Evolutionary conservation across 2,113 vertebrate species (phyloP), one percentile per base, ranked within the genome.

Genomic region (Dromaius novaehollandiae): DNA sequence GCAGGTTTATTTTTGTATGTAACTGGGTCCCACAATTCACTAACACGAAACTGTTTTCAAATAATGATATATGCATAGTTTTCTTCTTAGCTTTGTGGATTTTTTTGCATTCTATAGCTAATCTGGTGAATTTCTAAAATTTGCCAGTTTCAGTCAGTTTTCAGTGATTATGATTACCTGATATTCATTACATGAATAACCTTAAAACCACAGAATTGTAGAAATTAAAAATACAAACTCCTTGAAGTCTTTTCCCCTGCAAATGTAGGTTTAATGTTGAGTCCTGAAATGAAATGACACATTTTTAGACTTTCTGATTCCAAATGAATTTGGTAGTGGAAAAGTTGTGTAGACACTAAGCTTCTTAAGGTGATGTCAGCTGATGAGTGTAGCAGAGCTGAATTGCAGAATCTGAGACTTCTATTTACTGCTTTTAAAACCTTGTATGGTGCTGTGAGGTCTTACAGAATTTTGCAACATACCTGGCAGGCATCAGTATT

Each of bases 331-430:
- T 38, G 71, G 61, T 95, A 89, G 92, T 82, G 88, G 95, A 95
- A 93, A 94, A 90, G 40, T 75, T 96, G 32, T 21, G 19, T 92
- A 93, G 90, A 56, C 94, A 28, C 16, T 30, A 16, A 13, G 8
- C 65, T 93, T 71, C 36, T 69, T 58, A 70, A 55, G 46, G 40
- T 92, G 87, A 78, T 91, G 86, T 95, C 92, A 91, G 68, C 69
- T 95, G 81, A 94, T 91, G 91, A 91, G 68, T 32, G 30, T 93
- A 80, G 40, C 89, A 95, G 89, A 96, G 28, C 58, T 88, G 50
- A 80, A 90, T 71, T 88, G 42, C 55, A 81, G 60, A 79, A 56
- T 40, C 30, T 44, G 48, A 78, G 64, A 38, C 55, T 93, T 89
- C 40, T 76, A 0, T 77, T 81, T 91, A 56, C 60, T 77, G 20